Percentiles rank a stretch among this genome's conserved stretches.
phyloP scores from a whole-genome alignment of 2,797 vertebrate species.

The Gadopsis bispinosus region DNA sequence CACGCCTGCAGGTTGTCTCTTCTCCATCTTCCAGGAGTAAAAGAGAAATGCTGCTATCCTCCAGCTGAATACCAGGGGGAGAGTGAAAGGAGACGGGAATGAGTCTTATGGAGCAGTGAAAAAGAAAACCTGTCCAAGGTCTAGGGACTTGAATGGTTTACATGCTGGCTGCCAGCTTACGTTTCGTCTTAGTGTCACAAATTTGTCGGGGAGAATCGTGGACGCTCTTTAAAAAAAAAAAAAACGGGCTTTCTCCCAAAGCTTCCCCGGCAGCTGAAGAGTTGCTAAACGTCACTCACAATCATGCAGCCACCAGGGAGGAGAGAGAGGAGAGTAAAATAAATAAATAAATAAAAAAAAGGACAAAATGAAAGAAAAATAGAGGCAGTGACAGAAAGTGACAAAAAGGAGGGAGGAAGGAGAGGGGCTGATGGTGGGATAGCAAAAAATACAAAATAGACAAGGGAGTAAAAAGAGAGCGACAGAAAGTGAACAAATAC shows the following conservation, averaged over 20 bases:
- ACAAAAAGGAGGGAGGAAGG: conserved; percentile 17
- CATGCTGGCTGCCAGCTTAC: conserved; percentile 68
- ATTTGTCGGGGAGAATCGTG: conserved; percentile 67
- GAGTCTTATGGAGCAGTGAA: conserved; percentile 33
- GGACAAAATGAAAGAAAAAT: conserved; percentile 30
- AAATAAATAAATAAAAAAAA: neutral
- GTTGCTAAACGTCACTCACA: conserved; percentile 63
- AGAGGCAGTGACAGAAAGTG: conserved; percentile 28
- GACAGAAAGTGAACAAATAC: conserved; percentile 31
- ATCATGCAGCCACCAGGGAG: conserved; percentile 53
- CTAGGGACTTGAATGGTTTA: conserved; percentile 69
- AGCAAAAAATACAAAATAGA: neutral
- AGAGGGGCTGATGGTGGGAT: neutral
- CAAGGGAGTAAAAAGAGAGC: conserved; percentile 18
- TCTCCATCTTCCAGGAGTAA: conserved; percentile 14
- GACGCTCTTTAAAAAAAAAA: conserved; percentile 59
- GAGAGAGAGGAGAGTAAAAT: conserved; percentile 1
- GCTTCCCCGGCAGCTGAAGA: conserved; percentile 57
- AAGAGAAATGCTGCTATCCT: conserved; percentile 50
- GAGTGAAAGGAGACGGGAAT: conserved; percentile 37
- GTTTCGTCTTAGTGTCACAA: conserved; percentile 71
- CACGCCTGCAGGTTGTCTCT: conserved; percentile 9
- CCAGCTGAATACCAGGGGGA: conserved; percentile 34
- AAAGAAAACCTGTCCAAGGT: conserved; percentile 53
- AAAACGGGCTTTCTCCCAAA: conserved; percentile 55